Base-by-base conservation (phyloP, 2,888 invertebrate species). In the Tipula unca region DNA sequence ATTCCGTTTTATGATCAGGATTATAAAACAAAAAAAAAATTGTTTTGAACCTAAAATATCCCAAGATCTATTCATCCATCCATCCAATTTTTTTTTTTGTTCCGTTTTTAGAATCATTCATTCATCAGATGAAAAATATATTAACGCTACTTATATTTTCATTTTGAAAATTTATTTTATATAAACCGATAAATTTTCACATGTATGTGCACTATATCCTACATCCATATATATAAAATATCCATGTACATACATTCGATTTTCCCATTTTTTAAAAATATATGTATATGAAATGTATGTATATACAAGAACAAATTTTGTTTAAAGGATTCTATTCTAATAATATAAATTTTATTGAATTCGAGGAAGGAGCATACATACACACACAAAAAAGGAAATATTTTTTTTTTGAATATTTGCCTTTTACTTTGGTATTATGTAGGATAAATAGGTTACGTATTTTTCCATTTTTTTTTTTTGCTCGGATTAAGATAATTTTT, bases 81-180 rank as follows among this genome's bases (percentile, higher is more conserved):
- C 69, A 69, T 69, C 25, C 25, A 69, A 69, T 25, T 1, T 32
- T 32, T 32, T 32, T 32, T 32, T 32, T 32, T 32, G 6, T 39
- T 17, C 17, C 48, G 6, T 54, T 54, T 54, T 25, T 25, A 1
- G 69, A 69, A 69, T 69, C 69, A 69, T 69, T 48, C 48, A 48
- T 48, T 69, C 69, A 69, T 69, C 69, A 69, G 69, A 69, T 69
- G 69, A 69, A 69, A 69, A 69, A 69, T 69, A 69, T 69, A 69
- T 69, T 69, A 69, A 69, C 69, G 69, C 69, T 69, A 69, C 69
- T 69, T 69, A 69, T 69, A 69, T 69, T 69, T 69, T 69, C 69
- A 69, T 69, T 69, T 25, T 8, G 25, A 13, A 69, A 69, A 69
- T 69, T 25, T 25, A 69, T 69, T 69, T 69, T 69, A 69, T 69